These are phyloP conservation scores for Caenorhabditis becei DNA, from an alignment of 2,888 invertebrate genomes.

Conservation along the genomic window DNA sequence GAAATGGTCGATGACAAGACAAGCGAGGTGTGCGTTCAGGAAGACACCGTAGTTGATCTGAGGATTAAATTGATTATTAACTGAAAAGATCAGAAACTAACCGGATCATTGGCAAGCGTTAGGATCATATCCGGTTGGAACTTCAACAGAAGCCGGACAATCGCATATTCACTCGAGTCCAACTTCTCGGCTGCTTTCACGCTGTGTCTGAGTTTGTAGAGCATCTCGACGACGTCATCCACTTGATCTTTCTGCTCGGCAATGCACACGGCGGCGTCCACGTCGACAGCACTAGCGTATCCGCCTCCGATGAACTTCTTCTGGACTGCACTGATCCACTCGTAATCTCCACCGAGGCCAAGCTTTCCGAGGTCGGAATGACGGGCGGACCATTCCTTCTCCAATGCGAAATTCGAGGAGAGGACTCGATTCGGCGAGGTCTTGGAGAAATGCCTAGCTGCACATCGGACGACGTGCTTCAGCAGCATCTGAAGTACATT, in stretches of 20 bases:
- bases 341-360: constrained; percentile 77
- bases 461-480: constrained; percentile 13
- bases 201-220: constrained; percentile 85
- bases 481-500: constrained; percentile 45
- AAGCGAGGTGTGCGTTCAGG: constrained; percentile 89
- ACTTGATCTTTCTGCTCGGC: constrained; percentile 78
- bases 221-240: constrained; percentile 75
- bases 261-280: constrained; percentile 78
- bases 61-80: background rate
- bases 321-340: constrained; percentile 80
- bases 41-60: constrained; percentile 90
- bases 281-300: constrained; percentile 78
- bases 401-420: constrained; percentile 60
- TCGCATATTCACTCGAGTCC: constrained; percentile 90
- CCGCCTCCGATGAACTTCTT: constrained; percentile 80
- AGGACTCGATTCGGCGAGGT: constrained; percentile 27
- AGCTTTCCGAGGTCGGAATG: constrained; percentile 70
- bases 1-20: constrained; percentile 89
- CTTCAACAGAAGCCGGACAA: constrained; percentile 85
- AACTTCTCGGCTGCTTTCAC: constrained; percentile 85
- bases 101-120: constrained; percentile 88
- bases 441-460: constrained; percentile 18
- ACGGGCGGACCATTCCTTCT: constrained; percentile 68
- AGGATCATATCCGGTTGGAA: constrained; percentile 86
- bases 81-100: constrained; percentile 57